Evolutionary conservation across 2,888 invertebrate species (phyloP), one percentile per base, ranked within the genome.

Genomic region (Acanthoscelides obtectus): DNA sequence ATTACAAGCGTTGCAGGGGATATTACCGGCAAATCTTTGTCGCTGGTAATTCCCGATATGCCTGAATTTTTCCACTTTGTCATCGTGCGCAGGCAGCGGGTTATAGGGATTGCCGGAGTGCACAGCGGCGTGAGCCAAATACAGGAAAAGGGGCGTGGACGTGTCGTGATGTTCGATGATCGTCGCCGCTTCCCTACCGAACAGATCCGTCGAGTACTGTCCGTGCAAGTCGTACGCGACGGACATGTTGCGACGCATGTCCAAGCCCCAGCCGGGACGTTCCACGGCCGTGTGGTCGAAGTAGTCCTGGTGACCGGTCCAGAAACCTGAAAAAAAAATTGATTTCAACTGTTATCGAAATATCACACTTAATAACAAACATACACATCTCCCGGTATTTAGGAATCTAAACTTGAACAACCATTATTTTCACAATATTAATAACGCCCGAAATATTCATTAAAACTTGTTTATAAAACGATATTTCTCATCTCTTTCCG

Each of bases 301-400:
- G 86, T 96, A 95, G 84, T 97, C 97, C 22, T 95, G 95, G 83
- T 93, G 94, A 0, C 97, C 97, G 0, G 93, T 92, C 93, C 95
- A 96, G 81, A 90, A 95, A 0, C 97, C 85, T 85, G 71, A 84
- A n/a, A n/a, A n/a, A n/a, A n/a, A n/a, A n/a, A n/a, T n/a, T n/a
- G n/a, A n/a, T n/a, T n/a, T n/a, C n/a, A n/a, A n/a, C n/a, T n/a
- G n/a, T n/a, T n/a, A n/a, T n/a, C n/a, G n/a, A n/a, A n/a, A n/a
- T n/a, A n/a, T n/a, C n/a, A n/a, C n/a, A n/a, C n/a, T n/a, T n/a
- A n/a, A n/a, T n/a, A n/a, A n/a, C n/a, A n/a, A n/a, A n/a, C n/a
- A n/a, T n/a, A n/a, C n/a, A n/a, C n/a, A n/a, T n/a, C n/a, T n/a
- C n/a, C n/a, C n/a, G n/a, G n/a, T n/a, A n/a, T n/a, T n/a, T n/a